Conservation (phyloP, 2,113 vertebrate genomes). For the Odontesthes bonariensis region DNA sequence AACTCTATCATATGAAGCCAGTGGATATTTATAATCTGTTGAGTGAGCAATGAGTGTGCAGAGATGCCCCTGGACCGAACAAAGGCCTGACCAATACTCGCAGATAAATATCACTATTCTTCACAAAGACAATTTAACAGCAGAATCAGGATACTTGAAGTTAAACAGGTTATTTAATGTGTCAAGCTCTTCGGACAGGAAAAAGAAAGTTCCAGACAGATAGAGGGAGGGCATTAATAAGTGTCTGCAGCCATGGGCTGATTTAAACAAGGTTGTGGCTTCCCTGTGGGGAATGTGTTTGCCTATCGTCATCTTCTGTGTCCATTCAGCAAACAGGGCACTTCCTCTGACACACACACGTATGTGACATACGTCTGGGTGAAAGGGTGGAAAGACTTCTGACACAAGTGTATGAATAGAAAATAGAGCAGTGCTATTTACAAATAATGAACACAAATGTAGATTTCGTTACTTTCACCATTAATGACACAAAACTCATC, state of each 20-base stretch:
- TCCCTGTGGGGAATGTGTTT: conserved; percentile 44
- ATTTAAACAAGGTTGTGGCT: conserved; percentile 40
- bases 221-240: background rate
- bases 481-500: too few relatives aligned
- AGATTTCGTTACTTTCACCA: conserved; percentile 1
- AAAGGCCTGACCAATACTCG: too few relatives aligned
- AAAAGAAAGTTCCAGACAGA: conserved; percentile 7
- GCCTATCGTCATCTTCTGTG: conserved; percentile 45
- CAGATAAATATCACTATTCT: too few relatives aligned
- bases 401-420: background rate
- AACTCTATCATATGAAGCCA: too few relatives aligned
- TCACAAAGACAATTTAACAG: too few relatives aligned
- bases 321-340: conserved; percentile 65
- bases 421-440: too few relatives aligned
- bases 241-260: conserved; percentile 25
- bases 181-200: conserved; percentile 25
- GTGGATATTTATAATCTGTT: too few relatives aligned
- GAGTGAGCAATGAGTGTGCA: too few relatives aligned
- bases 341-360: conserved; percentile 46
- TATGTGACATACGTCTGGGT: conserved; percentile 46
- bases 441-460: conserved; percentile 7
- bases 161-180: conserved; percentile 9
- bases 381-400: conserved; percentile 11
- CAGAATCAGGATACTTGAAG: too few relatives aligned
- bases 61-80: too few relatives aligned